A percentile compares a stretch with the other conserved stretches of the same genome.
Evolutionary conservation across 1,140 invertebrate species (phyloP).

Genomic region (Harlomillsia oculata): DNA sequence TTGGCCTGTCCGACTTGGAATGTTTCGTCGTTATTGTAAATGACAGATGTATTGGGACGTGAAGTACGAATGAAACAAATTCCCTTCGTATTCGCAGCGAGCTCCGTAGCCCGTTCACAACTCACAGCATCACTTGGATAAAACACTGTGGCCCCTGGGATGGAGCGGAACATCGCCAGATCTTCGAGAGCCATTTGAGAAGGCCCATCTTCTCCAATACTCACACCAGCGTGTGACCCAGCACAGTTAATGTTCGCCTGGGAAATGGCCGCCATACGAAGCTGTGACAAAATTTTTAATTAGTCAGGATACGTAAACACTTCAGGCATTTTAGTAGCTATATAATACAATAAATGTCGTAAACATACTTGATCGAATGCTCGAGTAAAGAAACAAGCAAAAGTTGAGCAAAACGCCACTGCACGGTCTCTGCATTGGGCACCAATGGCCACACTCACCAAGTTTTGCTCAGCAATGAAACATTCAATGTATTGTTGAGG

Average conservation of each 20-base stretch:
- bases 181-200: slow-evolving; percentile 99
- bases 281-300: slow-evolving; percentile 45
- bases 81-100: slow-evolving; percentile 91
- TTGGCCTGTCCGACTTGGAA: slow-evolving; percentile 73
- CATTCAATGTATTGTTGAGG: slow-evolving; percentile 85
- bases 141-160: slow-evolving; percentile 86
- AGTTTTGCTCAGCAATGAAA: slow-evolving; percentile 97
- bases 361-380: slow-evolving; percentile 78
- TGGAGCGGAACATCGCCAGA: slow-evolving; percentile 84
- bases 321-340: background rate
- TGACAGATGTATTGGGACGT: slow-evolving; percentile 73
- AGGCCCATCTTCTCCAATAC: slow-evolving; percentile 95
- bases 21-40: slow-evolving; percentile 77
- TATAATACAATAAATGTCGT: slow-evolving; percentile 13
- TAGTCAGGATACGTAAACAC: slow-evolving; percentile 13
- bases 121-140: slow-evolving; percentile 95
- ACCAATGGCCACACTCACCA: slow-evolving; percentile 92
- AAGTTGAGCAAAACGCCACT: slow-evolving; percentile 88
- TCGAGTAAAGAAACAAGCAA: slow-evolving; percentile 93
- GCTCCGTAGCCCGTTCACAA: slow-evolving; percentile 81
- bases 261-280: slow-evolving; percentile 98
- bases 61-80: slow-evolving; percentile 94
- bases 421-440: slow-evolving; percentile 77
- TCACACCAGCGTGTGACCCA: slow-evolving; percentile 89
- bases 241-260: slow-evolving; percentile 95